Percentiles rank a stretch among this genome's conserved stretches.
phyloP scores from a whole-genome alignment of 1,140 invertebrate genomes.

The Planococcus citri region DNA sequence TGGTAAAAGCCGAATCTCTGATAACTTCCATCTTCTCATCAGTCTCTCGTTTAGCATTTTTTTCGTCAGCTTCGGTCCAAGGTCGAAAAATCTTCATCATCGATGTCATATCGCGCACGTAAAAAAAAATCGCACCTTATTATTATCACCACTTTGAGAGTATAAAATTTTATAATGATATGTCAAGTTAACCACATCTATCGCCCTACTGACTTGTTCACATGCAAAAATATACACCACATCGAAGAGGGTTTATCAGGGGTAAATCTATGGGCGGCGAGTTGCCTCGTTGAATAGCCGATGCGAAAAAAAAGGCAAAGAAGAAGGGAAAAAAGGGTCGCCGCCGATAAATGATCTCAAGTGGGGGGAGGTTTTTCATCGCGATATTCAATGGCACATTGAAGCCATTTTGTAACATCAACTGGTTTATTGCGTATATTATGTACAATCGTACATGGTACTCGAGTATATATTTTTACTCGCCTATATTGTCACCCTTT shows the following conservation, averaged over 20 bases:
- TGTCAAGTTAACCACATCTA: not conserved
- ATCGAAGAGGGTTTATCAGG: not conserved
- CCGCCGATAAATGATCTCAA: no score
- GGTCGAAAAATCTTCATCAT: slow-evolving; percentile 18
- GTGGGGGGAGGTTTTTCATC: not conserved
- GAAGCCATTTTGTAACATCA: slow-evolving; percentile 13
- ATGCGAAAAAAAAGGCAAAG: not conserved
- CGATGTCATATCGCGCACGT: not conserved
- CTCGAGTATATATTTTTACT: no score
- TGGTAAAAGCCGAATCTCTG: not conserved
- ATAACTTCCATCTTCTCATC: not conserved
- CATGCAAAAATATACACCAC: not conserved
- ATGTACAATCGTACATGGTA: no score
- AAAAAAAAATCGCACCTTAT: no score
- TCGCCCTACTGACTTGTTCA: not conserved
- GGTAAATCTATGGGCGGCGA: not conserved
- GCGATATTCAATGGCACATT: no score
- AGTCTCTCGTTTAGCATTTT: no score
- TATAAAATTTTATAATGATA: no score
- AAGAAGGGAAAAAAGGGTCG: slow-evolving; percentile 16
- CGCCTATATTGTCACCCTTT: no score
- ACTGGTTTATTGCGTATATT: slow-evolving; percentile 18
- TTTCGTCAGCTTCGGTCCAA: no score
- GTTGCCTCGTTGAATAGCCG: not conserved
- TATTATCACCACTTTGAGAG: no score